These are phyloP conservation scores for Rosalia funebris DNA, from an alignment of 2,888 invertebrate genomes.

Conservation along the genomic window DNA sequence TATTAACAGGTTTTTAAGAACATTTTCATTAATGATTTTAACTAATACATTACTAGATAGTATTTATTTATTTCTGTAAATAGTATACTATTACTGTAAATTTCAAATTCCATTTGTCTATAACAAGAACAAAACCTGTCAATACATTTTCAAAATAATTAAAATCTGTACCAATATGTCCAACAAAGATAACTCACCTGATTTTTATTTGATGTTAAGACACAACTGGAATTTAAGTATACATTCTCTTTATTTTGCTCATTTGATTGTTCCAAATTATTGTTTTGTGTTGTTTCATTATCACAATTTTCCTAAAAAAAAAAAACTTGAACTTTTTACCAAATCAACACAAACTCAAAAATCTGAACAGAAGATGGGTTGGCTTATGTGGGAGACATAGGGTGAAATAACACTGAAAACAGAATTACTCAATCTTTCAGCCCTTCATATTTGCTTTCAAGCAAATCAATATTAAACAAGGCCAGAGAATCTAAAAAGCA, in stretches of 20 bases:
- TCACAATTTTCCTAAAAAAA: constrained; percentile 45
- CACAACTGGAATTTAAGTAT: constrained; percentile 39
- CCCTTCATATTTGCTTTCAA: constrained; percentile 46
- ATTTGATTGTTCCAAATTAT: constrained; percentile 47
- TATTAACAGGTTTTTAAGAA: too few relatives aligned
- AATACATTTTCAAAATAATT: too few relatives aligned
- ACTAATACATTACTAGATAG: too few relatives aligned
- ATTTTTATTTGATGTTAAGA: constrained; percentile 38
- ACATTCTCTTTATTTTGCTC: constrained; percentile 48
- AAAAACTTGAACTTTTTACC: constrained; percentile 7
- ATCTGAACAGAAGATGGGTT: constrained; percentile 31
- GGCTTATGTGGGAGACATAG: constrained; percentile 35
- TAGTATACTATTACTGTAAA: too few relatives aligned
- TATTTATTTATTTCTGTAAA: too few relatives aligned
- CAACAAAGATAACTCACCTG: constrained; percentile 46
- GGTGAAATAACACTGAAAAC: constrained; percentile 43
- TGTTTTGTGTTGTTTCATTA: constrained; percentile 48
- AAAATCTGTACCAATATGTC: too few relatives aligned
- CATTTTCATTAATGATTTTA: too few relatives aligned
- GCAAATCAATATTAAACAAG: constrained; percentile 58
- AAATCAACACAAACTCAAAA: constrained; percentile 26
- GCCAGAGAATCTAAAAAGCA: constrained; percentile 45
- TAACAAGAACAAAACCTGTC: too few relatives aligned
- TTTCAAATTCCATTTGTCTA: too few relatives aligned
- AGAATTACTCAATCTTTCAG: constrained; percentile 46